Base-by-base conservation (phyloP, 2,797 vertebrate species). In the Sebastes kiyomatsui region DNA sequence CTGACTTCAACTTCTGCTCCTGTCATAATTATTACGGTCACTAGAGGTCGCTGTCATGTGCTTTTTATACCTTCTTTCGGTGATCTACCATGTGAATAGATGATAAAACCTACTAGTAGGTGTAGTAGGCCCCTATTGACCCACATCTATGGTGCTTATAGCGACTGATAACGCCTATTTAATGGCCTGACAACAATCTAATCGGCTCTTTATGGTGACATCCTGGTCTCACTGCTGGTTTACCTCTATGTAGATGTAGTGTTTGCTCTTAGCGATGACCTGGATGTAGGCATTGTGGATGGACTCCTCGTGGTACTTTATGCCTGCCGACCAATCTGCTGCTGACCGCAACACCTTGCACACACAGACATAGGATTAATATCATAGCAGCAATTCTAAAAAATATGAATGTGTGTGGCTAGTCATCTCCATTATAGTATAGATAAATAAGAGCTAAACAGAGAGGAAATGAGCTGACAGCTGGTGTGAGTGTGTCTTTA, bases 301-400 rank as follows among this genome's bases (percentile, higher is more conserved):
- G 83, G 98, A 99, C 81, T 99, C 98, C 89, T 99, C 98, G 0
- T 99, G 96, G 94, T 99, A 96, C 86, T 99, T 99, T 52, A 99
- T 99, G 55, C 98, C 98, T 0, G 97, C 97, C 0, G 98, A 99
- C 98, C 98, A 99, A 81, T 99, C 98, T 27, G 97, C 94, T 60
- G 97, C 95, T 2, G 98, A 99, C n/a, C 98, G 96, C 87, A 99
- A 89, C 83, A 98, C 94, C 98, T 99, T 4, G 7, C 2, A 46
- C 7, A 78, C 23, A 77, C 70, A 83, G 7, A 65, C 3, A 61
- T 7, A 23, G n/a, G 22, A 16, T 4, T 52, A 25, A 25, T 25
- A 68, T 54, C 14, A 23, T 4, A 68, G 23, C 12, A n/a, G 46
- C 27, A 20, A 22, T 20, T 35, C 23, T 33, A 4, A 56, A 69